phyloP scores from a whole-genome alignment of 2,113 vertebrate genomes.

The Esox niger region DNA sequence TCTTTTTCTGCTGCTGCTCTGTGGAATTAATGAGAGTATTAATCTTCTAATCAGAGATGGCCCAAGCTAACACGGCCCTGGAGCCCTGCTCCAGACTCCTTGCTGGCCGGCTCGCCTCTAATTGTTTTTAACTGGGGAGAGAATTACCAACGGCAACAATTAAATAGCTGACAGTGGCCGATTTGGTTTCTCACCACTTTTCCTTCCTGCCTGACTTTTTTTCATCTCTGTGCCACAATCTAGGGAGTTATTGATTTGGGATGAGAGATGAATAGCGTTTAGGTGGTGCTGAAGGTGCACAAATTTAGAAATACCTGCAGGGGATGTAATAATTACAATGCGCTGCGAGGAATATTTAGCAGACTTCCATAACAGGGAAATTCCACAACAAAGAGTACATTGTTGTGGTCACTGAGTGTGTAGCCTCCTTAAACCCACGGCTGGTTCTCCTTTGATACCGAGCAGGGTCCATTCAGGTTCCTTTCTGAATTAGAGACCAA shows the following conservation, averaged over 20 bases:
- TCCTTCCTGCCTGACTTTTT: too few relatives aligned
- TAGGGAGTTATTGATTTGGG: neutral
- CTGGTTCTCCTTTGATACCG: too few relatives aligned
- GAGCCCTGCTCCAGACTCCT: slow-evolving; percentile 39
- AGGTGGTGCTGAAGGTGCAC: neutral
- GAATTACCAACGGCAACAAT: slow-evolving; percentile 52
- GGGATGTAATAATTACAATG: neutral
- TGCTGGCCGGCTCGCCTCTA: slow-evolving; percentile 41
- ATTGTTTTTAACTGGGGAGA: slow-evolving; percentile 55
- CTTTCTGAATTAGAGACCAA: too few relatives aligned
- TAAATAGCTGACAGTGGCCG: slow-evolving; percentile 4
- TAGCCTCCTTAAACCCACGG: too few relatives aligned
- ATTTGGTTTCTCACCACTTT: too few relatives aligned
- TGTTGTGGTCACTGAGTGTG: too few relatives aligned
- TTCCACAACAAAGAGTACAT: neutral
- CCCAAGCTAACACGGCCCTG: slow-evolving; percentile 43
- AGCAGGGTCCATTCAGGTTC: too few relatives aligned
- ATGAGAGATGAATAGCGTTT: neutral
- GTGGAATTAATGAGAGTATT: slow-evolving; percentile 56
- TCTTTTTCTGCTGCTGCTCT: slow-evolving; percentile 16
- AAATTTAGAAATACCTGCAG: neutral
- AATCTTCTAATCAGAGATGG: slow-evolving; percentile 60
- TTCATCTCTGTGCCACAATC: neutral
- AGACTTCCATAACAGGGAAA: neutral
- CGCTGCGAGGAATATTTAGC: neutral